Evolutionary conservation across 2,888 invertebrate species (phyloP).

Genomic region (Eilema sororculum): DNA sequence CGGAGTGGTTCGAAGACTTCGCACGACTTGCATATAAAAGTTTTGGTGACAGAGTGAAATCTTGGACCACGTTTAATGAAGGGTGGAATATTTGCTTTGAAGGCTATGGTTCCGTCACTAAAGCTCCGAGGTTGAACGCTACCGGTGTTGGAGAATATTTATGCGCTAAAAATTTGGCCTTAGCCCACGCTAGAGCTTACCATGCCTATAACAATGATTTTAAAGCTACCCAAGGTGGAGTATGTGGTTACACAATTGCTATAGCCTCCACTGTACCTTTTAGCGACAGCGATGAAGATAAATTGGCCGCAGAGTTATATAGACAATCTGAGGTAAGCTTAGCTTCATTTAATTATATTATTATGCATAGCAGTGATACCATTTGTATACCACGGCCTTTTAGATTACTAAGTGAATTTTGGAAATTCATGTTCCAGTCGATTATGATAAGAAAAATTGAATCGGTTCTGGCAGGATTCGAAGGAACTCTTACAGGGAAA

Average conservation of each 20-base stretch:
- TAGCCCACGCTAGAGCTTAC: conserved; percentile 85
- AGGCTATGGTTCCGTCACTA: conserved; percentile 73
- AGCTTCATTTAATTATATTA: not conserved
- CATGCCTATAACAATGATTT: conserved; percentile 70
- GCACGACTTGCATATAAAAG: conserved; percentile 70
- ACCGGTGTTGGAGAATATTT: conserved; percentile 82
- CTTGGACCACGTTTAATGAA: conserved; percentile 88
- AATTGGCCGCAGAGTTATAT: conserved; percentile 58
- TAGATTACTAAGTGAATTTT: too few species aligned
- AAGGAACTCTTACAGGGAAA: too few species aligned
- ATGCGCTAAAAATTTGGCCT: conserved; percentile 77
- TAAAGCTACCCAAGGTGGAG: conserved; percentile 55
- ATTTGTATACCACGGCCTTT: too few species aligned
- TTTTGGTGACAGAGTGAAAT: conserved; percentile 83
- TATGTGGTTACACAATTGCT: conserved; percentile 44
- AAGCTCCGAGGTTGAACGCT: conserved; percentile 68
- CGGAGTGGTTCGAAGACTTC: conserved; percentile 80
- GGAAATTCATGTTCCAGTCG: conserved; percentile 54
- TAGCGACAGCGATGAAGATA: conserved; percentile 60
- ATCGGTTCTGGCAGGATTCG: too few species aligned
- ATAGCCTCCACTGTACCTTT: conserved; percentile 52
- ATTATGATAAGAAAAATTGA: too few species aligned
- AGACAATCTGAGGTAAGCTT: conserved; percentile 45
- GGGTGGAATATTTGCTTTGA: conserved; percentile 68
- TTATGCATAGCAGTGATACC: not conserved